Base-by-base conservation (phyloP, 2,888 invertebrate genomes). In the Nemotelus nigrinus region DNA sequence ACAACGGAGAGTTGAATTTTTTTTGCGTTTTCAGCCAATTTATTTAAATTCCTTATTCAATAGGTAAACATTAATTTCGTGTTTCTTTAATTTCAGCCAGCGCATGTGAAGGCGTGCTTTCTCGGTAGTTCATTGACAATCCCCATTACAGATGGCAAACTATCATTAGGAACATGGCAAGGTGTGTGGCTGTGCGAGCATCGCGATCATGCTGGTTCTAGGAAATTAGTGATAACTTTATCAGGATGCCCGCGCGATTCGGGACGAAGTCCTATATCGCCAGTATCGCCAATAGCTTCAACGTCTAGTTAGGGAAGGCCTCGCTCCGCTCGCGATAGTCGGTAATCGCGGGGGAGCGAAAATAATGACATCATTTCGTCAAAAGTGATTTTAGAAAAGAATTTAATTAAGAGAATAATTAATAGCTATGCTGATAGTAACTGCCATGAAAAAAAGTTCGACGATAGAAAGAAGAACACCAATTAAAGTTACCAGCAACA, bases 161-260 rank as follows among this genome's bases (percentile, higher is more conserved):
- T 98, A 85, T 96, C 96, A 86, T 90, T 98, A 84, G 98, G 98
- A 83, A 97, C 96, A 84, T 98, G 98, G 98, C 98, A 98, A 89
- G 98, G 98, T 81, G 94, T 98, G 82, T 98, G 98, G 98, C 91
- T 98, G 83, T 98, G 98, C 89, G 98, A 98, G 88, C 98, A 98
- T 89, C 92, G 98, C 86, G 96, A 98, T 90, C 95, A 95, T 86
- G 97, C 97, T 83, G 96, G 97, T 84, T 96, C 96, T 87, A 92
- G 96, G 84, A 96, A 96, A 91, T 89, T 91, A 85, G 93, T 94
- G 84, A 94, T 96, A 87, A 96, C 96, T 82, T 89, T 96, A 88
- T 96, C 96, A 83, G 96, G 96, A 80, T 96, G 96, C 89, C 92
- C 95, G 85, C 91, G 95, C 82, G 95, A 95, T 88, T 93, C 94